Percentiles rank a stretch among this genome's conserved stretches.
Evolutionary conservation across 23 tunicate genomes (phyloP).

Genomic region (Ciona savignyi): DNA sequence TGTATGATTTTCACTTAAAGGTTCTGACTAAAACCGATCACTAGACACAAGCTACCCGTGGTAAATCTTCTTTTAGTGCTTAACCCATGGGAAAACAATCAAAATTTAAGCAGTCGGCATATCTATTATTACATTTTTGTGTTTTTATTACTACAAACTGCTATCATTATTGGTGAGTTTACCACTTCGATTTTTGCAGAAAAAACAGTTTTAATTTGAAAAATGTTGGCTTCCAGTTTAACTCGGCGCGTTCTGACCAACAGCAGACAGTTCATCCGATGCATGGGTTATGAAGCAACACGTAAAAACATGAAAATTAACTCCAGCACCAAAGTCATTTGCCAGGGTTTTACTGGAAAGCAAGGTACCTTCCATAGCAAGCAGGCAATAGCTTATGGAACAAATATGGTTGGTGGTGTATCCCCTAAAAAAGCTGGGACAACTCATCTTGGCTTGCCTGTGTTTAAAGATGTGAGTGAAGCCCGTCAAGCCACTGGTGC

Average conservation of each 20-base stretch:
- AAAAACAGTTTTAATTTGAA: too few relatives aligned
- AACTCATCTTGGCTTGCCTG: constrained; percentile 93
- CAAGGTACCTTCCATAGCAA: constrained; percentile 98
- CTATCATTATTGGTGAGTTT: too few relatives aligned
- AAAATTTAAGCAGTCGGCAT: too few relatives aligned
- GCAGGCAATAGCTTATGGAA: constrained; percentile 98
- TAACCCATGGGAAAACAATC: too few relatives aligned
- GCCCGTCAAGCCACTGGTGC: constrained; percentile 90
- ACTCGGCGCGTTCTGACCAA: constrained; percentile 6
- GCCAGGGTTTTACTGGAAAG: constrained; percentile 98
- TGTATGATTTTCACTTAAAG: too few relatives aligned
- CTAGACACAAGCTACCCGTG: too few relatives aligned
- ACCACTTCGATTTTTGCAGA: too few relatives aligned
- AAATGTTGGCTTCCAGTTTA: constrained; percentile 20
- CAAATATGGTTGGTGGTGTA: constrained; percentile 98
- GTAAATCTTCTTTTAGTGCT: too few relatives aligned
- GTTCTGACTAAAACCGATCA: too few relatives aligned
- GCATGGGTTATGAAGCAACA: constrained; percentile 70
- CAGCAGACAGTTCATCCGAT: constrained; percentile 32
- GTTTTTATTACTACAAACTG: too few relatives aligned
- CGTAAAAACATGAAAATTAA: constrained; percentile 92
- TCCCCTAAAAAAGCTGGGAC: constrained; percentile 93
- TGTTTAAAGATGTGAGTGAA: constrained; percentile 72
- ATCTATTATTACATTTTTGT: too few relatives aligned
- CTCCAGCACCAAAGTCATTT: constrained; percentile 83